Conservation (phyloP, 2,888 invertebrate genomes). For the Campoplex nolae region DNA sequence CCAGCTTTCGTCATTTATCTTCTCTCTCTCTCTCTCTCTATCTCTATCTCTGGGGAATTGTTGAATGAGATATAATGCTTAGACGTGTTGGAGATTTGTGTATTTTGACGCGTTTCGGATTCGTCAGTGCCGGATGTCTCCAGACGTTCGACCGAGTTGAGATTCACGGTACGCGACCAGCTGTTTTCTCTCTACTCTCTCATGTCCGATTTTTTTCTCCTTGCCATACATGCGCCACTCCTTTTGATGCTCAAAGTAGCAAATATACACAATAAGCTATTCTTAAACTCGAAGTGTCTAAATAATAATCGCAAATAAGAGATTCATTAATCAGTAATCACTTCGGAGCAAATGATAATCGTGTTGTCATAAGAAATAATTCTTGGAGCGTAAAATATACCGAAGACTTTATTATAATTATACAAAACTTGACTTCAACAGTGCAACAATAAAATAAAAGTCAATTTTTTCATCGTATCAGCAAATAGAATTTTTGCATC, state of each 20-base stretch:
- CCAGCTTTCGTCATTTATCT: conserved; percentile 22
- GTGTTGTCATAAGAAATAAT: not conserved
- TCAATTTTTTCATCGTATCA: not conserved
- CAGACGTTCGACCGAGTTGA: conserved; percentile 72
- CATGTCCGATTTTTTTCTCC: conserved; percentile 49
- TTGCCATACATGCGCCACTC: conserved; percentile 10
- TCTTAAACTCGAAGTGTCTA: conserved; percentile 14
- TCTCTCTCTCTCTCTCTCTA: not conserved
- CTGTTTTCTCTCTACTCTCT: conserved; percentile 72
- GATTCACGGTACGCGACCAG: conserved; percentile 78
- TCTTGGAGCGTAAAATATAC: too few species aligned
- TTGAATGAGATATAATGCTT: conserved; percentile 55
- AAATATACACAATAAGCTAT: conserved; percentile 47
- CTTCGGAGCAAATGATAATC: too few species aligned
- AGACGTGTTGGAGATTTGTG: conserved; percentile 78
- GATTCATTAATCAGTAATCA: not conserved
- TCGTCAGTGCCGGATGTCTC: conserved; percentile 82
- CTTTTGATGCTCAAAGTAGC: conserved; percentile 24
- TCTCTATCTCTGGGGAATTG: conserved; percentile 27
- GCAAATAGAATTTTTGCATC: too few species aligned
- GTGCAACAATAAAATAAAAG: not conserved
- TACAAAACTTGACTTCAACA: not conserved
- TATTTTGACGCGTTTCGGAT: conserved; percentile 82
- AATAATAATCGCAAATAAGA: conserved; percentile 14
- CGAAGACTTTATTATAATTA: too few species aligned